phyloP scores from a whole-genome alignment of 2,113 vertebrate genomes.

The Phaetusa simplex region DNA sequence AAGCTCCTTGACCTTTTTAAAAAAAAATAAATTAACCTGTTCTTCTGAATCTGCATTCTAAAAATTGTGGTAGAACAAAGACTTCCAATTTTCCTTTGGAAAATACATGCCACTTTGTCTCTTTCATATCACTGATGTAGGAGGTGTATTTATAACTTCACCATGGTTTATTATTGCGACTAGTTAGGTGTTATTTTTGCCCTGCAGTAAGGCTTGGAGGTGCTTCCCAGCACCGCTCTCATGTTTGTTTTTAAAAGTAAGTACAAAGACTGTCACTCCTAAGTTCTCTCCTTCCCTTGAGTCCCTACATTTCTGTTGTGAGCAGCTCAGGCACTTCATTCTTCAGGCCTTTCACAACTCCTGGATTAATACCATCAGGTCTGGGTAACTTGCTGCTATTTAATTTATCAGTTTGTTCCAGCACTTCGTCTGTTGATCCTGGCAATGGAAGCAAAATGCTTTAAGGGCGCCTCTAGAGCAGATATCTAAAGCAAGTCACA shows the following conservation, averaged over 20 bases:
- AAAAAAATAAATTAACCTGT: background rate
- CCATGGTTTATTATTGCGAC: background rate
- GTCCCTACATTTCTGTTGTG: background rate
- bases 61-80: background rate
- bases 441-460: constrained; percentile 48
- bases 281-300: background rate
- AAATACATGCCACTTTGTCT: background rate
- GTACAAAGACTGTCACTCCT: constrained; percentile 24
- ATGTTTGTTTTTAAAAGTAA: constrained; percentile 23
- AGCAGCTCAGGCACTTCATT: constrained; percentile 31
- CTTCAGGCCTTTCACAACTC: constrained; percentile 44
- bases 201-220: constrained; percentile 9
- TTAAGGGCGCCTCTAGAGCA: constrained; percentile 14
- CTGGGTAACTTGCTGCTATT: constrained; percentile 50
- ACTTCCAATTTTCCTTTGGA: background rate
- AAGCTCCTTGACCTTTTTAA: background rate
- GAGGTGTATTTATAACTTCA: background rate
- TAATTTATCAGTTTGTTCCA: constrained; percentile 65
- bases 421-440: constrained; percentile 55
- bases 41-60: background rate
- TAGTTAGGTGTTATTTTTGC: constrained; percentile 42
- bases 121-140: background rate
- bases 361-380: constrained; percentile 56
- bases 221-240: background rate
- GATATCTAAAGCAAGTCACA: constrained; percentile 34